Evolutionary conservation across 2,797 vertebrate species (phyloP), one percentile per base, ranked within the genome.

Genomic region (Siniperca undulata): DNA sequence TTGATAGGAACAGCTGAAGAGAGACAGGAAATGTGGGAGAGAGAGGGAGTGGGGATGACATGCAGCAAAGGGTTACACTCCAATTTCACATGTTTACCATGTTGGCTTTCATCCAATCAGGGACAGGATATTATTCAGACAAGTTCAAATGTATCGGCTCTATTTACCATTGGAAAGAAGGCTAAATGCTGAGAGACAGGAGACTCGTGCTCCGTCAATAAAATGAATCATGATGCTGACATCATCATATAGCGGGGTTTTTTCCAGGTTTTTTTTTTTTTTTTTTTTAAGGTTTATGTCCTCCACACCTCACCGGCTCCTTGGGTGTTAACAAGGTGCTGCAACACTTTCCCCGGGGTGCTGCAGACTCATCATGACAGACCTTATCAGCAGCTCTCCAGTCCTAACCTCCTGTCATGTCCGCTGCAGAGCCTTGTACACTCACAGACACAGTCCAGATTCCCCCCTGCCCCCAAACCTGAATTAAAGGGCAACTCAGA

Each of bases 331-430:
- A 85, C 70, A 77, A 83, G 74, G 78, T 78, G 83, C 46, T 12
- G 59, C 22, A 50, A 77, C 61, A 77, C 79, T 76, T 70, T 68
- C 67, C 30, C 2, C 4, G 22, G 61, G 81, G 67, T 83, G 81
- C 78, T 38, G 67, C 80, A 50, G 79, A 80, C 60, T 70, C 74
- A 42, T 61, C 56, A 53, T 55, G 69, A 81, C 77, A 79, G 77
- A 87, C 82, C 70, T 88, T 87, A 91, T 90, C 91, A 85, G 64
- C 80, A 66, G 60, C 78, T 80, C 19, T 82, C 42, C 84, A 82
- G 82, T 72, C 73, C 71, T 46, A 34, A 74, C 77, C 83, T 81
- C 74, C 83, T 80, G 73, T 70, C 70, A 81, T 65, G 65, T 78
- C 85, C 53, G 50, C 58, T 64, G 53, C 11, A 5, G 52, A 50